Conservation (phyloP, 2,113 vertebrate genomes). For the Anas platyrhynchos region DNA sequence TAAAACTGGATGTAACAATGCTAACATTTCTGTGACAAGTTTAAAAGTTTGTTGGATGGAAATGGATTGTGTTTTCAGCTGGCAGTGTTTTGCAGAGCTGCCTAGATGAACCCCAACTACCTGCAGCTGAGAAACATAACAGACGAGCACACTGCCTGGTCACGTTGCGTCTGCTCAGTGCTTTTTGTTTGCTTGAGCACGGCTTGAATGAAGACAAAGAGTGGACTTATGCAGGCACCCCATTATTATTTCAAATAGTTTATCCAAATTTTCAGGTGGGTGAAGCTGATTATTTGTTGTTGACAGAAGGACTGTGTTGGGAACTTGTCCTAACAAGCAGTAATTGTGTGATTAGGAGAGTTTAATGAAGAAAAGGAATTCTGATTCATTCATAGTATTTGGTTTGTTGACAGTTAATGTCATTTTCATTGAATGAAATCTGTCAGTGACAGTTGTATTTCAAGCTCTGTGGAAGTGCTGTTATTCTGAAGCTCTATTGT, state of each 20-base stretch:
- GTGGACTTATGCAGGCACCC: background rate
- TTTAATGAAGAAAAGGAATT: constrained; percentile 72
- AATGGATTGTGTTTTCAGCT: background rate
- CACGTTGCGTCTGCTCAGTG: background rate
- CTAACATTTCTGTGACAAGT: background rate
- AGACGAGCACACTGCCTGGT: background rate
- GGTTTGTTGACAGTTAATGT: constrained; percentile 74
- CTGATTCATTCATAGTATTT: constrained; percentile 39
- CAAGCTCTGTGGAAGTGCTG: constrained; percentile 50
- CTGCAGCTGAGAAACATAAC: background rate
- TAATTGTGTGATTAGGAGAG: constrained; percentile 71
- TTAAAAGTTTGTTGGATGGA: background rate
- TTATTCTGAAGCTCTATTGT: constrained; percentile 34
- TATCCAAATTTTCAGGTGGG: constrained; percentile 61
- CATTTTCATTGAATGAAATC: constrained; percentile 65
- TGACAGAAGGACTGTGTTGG: constrained; percentile 62
- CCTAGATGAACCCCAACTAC: background rate
- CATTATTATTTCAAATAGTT: constrained; percentile 20
- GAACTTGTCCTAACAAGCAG: constrained; percentile 74
- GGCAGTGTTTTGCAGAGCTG: background rate
- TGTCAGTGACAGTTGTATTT: constrained; percentile 56
- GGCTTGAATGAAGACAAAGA: constrained; percentile 52
- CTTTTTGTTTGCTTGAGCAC: background rate
- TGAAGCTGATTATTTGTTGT: constrained; percentile 76
- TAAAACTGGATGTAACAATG: background rate